Evolutionary conservation across 53 echinoderm and acorn worm genomes (phyloP), one percentile per base, ranked within the genome.

Genomic region (Antedon mediterranea): DNA sequence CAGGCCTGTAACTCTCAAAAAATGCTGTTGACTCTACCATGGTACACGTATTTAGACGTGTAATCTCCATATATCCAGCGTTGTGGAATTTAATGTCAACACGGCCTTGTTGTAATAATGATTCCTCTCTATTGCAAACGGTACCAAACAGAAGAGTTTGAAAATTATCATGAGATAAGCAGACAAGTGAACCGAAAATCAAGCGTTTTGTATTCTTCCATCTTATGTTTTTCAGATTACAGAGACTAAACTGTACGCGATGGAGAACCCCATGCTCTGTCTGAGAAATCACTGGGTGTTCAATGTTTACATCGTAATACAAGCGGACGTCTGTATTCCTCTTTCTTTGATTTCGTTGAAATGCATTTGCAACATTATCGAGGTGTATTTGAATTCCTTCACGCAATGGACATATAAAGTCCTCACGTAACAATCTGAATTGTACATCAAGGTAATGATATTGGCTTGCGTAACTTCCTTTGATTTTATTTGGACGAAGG

Each of bases 21-120:
- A 84, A 97, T 13, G 89, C 89, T 43, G 91, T 79, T 3, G 95
- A 85, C 77, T 97, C 97, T n/a, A 85, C 97, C 97, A 97, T 97
- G 26, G 87, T 82, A 71, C n/a, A n/a, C n/a, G n/a, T n/a, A n/a
- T 88, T 92, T 11, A 80, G 33, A 30, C 30, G 73, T 57, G 7
- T 18, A 11, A 2, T 57, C 9, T 57, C 57, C 23, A 57, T 23
- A 26, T 57, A 57, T 6, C 18, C 20, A 18, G 23, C 23, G 23
- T 57, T 57, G 23, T 57, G 57, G 57, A 57, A 2, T 23, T 57
- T 57, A 57, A 57, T 8, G 23, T 57, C 57, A 57, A 57, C 57
- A 3, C 57, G 7, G 20, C 57, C 57, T 18, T 6, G 20, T 8
- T 26, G 7, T 57, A 57, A 26, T 57, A 57, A 23, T 57, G 9